Percentiles rank a stretch among this genome's conserved stretches.
Conservation (phyloP, 2,113 vertebrate species). For the Semicossyphus pulcher region DNA sequence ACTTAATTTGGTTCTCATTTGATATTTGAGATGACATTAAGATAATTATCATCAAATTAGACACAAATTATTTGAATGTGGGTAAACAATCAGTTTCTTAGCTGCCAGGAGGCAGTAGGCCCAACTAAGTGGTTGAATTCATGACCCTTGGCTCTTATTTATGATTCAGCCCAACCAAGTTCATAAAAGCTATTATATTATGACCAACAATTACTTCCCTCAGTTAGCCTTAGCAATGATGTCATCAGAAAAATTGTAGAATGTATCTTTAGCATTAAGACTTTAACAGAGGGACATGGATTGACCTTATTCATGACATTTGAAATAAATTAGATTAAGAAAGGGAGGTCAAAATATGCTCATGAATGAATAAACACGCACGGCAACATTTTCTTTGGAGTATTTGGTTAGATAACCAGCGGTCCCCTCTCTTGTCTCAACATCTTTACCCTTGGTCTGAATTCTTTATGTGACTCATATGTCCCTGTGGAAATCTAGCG, state of each 20-base stretch:
- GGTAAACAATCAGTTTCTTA: background rate
- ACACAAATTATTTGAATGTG: background rate
- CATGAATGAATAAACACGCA: background rate
- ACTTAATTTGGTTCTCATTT: background rate
- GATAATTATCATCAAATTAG: background rate
- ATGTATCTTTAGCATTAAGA: background rate
- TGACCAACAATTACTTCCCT: background rate
- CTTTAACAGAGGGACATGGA: background rate
- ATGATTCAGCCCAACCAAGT: background rate
- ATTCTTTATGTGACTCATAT: constrained; percentile 38
- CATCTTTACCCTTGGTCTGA: constrained; percentile 48
- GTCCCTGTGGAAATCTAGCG: constrained; percentile 26
- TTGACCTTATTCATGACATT: background rate
- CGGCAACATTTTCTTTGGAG: background rate
- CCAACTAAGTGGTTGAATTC: background rate
- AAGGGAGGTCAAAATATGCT: background rate
- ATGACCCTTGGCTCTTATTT: background rate
- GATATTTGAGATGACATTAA: background rate
- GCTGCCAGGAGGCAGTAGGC: background rate
- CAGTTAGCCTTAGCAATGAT: background rate
- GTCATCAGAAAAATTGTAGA: background rate
- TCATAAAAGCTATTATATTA: constrained; percentile 1
- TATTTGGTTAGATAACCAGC: constrained; percentile 31
- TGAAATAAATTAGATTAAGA: background rate
- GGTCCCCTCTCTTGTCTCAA: constrained; percentile 13